Conservation (phyloP, 1,140 invertebrate genomes). For the Drosophila serrata region DNA sequence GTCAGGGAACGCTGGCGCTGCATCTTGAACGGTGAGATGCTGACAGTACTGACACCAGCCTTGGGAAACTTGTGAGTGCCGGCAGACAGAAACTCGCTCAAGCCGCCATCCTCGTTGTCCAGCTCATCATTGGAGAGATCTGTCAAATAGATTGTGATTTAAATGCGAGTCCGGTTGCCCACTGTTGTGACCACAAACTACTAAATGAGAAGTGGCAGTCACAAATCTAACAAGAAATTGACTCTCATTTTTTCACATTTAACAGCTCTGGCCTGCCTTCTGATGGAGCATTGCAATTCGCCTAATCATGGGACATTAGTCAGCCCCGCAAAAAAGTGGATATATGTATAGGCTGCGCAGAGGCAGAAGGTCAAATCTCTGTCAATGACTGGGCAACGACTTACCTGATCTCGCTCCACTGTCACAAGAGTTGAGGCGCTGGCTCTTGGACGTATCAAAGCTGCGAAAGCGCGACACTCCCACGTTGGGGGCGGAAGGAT, state of each 20-base stretch:
- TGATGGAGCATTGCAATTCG: constrained; percentile 7
- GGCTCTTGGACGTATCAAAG: constrained; percentile 77
- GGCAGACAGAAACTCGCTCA: constrained; percentile 72
- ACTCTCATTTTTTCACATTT: constrained; percentile 11
- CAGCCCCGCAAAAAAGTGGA: not conserved
- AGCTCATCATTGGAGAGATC: constrained; percentile 85
- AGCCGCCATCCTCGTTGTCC: constrained; percentile 76
- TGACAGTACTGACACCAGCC: constrained; percentile 28
- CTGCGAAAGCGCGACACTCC: constrained; percentile 80
- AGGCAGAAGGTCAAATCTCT: not conserved
- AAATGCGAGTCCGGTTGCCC: not conserved
- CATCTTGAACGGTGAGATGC: constrained; percentile 72
- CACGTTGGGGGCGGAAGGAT: constrained; percentile 19
- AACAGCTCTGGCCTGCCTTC: not conserved
- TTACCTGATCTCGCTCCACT: constrained; percentile 84
- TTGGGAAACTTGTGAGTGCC: constrained; percentile 71
- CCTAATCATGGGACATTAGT: constrained; percentile 13
- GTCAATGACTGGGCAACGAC: constrained; percentile 18
- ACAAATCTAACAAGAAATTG: not conserved
- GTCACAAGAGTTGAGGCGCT: constrained; percentile 84
- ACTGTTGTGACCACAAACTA: not conserved
- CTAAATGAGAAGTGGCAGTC: not conserved
- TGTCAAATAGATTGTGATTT: constrained; percentile 21
- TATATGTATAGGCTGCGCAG: too few species aligned
- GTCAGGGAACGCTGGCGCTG: constrained; percentile 79